Base-by-base conservation (phyloP, 2,888 invertebrate species). In the Diogma glabrata region DNA sequence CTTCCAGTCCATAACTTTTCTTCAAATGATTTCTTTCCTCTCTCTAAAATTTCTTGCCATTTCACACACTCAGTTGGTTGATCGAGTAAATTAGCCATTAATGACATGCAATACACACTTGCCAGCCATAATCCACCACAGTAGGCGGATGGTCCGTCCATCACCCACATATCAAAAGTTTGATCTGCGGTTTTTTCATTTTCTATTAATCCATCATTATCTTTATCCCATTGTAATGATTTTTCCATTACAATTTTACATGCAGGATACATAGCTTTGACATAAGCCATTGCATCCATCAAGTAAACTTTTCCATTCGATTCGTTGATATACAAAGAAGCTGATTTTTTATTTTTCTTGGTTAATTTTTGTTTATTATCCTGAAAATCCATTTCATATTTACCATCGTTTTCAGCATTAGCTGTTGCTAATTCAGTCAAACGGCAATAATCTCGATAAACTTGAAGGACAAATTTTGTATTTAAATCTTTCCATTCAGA, bases 401-500 rank as follows among this genome's bases (percentile, higher is more conserved):
- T 57, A 45, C 70, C 70, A 51, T 70, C 70, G 57, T 66, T 69
- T 46, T 70, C 69, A 10, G 65, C 63, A 54, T 67, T 67, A 1
- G 66, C 59, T 53, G 69, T 67, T 14, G 69, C 67, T 52, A 70
- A 55, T 54, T 70, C 72, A 58, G 81, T 77, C 55, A 81, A 73
- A 52, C 83, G 72, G 50, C 75, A 75, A 64, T 82, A 87, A 72
- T 94, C 93, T 51, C 94, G 76, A 65, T 84, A 88, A 54, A 85
- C 85, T 75, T 88, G 89, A 51, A 96, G 73, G 10, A 95, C 84
- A 71, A 91, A 94, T 75, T 95, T 95, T 22, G 87, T 75, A 72
- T 91, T 92, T 57, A 95, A 76, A 72, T 96, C 96, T 61, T 87
- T 83, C 95, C 95, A 95, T 61, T 86, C 80, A 59, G 87, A 84